Conservation (phyloP, 2,113 vertebrate genomes). For the Rhinopithecus roxellana region DNA sequence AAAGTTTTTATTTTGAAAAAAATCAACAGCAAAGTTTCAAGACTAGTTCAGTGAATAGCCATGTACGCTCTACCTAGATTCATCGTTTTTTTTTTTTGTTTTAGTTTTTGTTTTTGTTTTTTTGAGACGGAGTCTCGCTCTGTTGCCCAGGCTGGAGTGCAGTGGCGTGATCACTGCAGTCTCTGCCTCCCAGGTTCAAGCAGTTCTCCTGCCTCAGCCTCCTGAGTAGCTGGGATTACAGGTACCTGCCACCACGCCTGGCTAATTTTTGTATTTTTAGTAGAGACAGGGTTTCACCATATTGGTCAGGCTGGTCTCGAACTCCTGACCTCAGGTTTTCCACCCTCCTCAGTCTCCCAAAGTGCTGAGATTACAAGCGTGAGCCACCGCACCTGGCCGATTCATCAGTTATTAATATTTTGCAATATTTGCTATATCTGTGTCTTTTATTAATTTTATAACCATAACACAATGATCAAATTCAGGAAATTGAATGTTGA, state of each 20-base stretch:
- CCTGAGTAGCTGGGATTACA: neutral
- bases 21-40: neutral
- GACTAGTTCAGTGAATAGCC: neutral
- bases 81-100: neutral
- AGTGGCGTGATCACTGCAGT: neutral
- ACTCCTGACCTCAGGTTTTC: neutral
- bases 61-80: neutral
- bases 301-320: neutral
- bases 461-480: neutral
- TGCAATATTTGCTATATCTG: too few relatives aligned
- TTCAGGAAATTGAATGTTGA: slow-evolving; percentile 24
- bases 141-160: neutral
- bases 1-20: slow-evolving; percentile 41
- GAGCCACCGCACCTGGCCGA: too few relatives aligned
- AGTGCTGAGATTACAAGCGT: neutral
- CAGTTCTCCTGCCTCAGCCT: neutral
- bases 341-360: neutral
- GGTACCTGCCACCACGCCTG: neutral
- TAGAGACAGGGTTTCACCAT: neutral
- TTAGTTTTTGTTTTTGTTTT: neutral
- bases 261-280: neutral
- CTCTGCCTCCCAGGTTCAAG: neutral
- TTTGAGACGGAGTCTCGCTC: neutral
- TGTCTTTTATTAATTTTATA: neutral
- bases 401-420: too few relatives aligned